Percentiles rank a stretch among this genome's conserved stretches.
These are phyloP conservation scores for Rhinoderma darwinii DNA, from an alignment of 2,113 vertebrate genomes.

Conservation along the genomic window DNA sequence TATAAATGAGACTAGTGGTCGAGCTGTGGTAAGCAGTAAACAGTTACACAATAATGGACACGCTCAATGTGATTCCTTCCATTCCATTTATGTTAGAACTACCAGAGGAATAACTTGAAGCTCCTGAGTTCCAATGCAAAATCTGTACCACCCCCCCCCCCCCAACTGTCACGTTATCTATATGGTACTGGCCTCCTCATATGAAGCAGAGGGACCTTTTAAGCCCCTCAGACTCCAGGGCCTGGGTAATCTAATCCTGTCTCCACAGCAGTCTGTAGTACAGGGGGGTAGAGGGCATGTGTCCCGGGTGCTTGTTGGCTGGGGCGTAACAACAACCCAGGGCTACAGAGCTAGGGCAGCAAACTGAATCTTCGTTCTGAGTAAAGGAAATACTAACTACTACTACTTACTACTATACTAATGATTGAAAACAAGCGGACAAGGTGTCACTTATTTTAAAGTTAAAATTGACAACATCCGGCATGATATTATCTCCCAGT, in stretches of 20 bases:
- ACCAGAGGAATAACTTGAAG: too few species aligned
- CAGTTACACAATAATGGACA: constrained; percentile 65
- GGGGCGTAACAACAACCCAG: background rate
- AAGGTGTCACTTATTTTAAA: too few species aligned
- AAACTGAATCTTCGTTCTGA: too few species aligned
- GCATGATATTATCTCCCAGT: too few species aligned
- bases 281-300: background rate
- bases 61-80: background rate
- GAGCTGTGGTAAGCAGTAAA: constrained; percentile 74
- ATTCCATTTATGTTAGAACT: background rate
- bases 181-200: background rate
- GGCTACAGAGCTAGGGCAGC: background rate
- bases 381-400: too few species aligned
- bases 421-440: too few species aligned
- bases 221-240: background rate
- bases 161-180: background rate
- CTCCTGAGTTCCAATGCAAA: background rate
- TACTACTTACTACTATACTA: too few species aligned
- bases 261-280: background rate
- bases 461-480: too few species aligned
- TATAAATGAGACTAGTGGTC: constrained; percentile 68
- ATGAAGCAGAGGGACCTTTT: background rate
- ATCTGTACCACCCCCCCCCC: background rate
- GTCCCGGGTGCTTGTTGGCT: background rate
- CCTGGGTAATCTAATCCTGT: background rate